phyloP scores from a whole-genome alignment of 2,888 invertebrate genomes.

The Adelognathus sp. region DNA sequence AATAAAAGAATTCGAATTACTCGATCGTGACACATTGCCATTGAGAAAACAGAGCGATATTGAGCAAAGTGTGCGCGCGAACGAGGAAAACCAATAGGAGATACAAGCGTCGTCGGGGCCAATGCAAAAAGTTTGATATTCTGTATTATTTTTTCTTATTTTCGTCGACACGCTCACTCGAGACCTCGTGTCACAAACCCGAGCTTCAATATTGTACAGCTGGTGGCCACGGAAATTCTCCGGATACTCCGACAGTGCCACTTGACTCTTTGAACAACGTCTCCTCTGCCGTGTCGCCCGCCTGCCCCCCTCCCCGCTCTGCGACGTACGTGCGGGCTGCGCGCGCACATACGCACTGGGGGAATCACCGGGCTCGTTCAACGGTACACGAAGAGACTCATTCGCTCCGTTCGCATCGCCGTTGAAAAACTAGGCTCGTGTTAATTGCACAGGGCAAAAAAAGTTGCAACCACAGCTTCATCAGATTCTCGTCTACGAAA shows the following conservation, averaged over 20 bases:
- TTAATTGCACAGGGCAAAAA: no score
- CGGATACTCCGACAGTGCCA: constrained; percentile 36
- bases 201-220: constrained; percentile 2
- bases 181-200: constrained; percentile 2
- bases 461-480: no score
- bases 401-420: no score
- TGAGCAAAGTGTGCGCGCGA: no score
- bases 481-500: no score
- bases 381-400: background rate
- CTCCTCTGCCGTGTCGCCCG: background rate
- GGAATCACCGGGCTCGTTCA: constrained; percentile 10
- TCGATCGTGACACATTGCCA: no score
- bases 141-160: background rate
- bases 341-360: constrained; percentile 27
- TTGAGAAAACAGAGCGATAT: no score
- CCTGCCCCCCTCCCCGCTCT: background rate
- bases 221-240: constrained; percentile 27
- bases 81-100: no score
- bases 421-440: no score
- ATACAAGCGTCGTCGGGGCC: background rate
- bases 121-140: background rate
- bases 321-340: background rate
- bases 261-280: constrained; percentile 34
- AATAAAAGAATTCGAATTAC: no score
- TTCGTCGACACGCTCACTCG: background rate